A percentile compares a stretch with the other conserved stretches of the same genome.
Evolutionary conservation across 2,888 invertebrate species (phyloP).

Genomic region (Megamerina dolium): DNA sequence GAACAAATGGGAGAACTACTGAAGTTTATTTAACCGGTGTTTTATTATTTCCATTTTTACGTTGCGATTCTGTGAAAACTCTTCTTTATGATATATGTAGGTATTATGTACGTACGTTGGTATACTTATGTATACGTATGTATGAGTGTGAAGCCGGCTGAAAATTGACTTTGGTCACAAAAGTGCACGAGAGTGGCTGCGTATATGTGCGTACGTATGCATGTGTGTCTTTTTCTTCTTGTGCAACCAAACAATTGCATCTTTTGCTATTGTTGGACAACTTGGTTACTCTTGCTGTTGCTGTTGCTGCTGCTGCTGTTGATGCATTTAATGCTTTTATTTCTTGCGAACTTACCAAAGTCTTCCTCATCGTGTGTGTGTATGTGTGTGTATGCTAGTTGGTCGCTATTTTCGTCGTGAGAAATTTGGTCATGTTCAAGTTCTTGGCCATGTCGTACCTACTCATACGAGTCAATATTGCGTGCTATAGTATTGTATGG

Average conservation of each 20-base stretch:
- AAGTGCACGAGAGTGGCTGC: no score
- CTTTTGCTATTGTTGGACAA: neutral
- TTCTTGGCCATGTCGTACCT: constrained; percentile 30
- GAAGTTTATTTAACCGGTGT: constrained; percentile 11
- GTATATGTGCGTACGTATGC: neutral
- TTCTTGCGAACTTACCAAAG: constrained; percentile 1
- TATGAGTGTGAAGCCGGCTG: neutral
- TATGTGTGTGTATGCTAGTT: constrained; percentile 1
- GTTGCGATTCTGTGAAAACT: no score
- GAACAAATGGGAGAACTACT: no score
- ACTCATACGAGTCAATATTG: no score
- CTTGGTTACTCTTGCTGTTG: constrained; percentile 4
- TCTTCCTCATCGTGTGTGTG: neutral
- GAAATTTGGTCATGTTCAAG: constrained; percentile 29
- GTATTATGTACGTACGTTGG: no score
- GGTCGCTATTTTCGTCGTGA: constrained; percentile 19
- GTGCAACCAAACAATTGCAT: neutral
- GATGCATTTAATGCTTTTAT: constrained; percentile 3
- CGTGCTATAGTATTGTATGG: no score
- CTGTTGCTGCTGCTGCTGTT: constrained; percentile 14
- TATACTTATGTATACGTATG: no score
- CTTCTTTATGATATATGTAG: no score
- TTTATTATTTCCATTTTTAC: no score
- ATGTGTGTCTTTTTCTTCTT: neutral
- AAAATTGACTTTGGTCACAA: neutral